Conservation (phyloP, 2,113 vertebrate species). For the Bolborhynchus lineola region DNA sequence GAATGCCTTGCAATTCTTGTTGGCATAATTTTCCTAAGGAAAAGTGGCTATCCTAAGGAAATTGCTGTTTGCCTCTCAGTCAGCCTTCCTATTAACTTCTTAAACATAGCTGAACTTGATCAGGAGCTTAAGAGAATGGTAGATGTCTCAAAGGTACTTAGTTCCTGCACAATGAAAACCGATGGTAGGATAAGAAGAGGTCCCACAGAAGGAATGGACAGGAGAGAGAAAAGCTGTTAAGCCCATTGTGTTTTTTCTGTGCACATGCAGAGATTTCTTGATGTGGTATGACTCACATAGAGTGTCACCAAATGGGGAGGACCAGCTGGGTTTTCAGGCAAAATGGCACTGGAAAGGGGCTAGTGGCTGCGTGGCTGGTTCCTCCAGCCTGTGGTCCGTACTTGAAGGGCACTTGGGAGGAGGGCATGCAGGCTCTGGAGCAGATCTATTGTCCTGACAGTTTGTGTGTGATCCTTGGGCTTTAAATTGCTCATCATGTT, state of each 20-base stretch:
- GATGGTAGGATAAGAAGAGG: neutral
- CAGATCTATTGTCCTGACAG: neutral
- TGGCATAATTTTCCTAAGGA: neutral
- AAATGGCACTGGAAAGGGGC: neutral
- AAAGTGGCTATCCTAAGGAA: neutral
- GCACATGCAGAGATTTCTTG: neutral
- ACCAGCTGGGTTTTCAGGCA: neutral
- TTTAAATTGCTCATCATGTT: neutral
- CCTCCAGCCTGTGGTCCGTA: neutral
- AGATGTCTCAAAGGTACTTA: neutral
- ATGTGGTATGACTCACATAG: neutral
- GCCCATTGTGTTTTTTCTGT: neutral
- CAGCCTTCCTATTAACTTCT: neutral
- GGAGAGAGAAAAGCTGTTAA: neutral
- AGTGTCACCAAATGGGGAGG: neutral
- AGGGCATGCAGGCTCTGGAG: neutral
- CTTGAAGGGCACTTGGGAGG: neutral
- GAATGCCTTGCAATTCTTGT: neutral
- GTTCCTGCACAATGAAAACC: neutral
- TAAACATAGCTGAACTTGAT: neutral
- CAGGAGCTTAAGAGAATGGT: neutral
- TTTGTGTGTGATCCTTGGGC: neutral
- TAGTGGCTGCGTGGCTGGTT: neutral
- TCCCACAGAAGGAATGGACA: neutral
- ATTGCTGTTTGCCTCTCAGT: neutral